Conservation (phyloP, 1,140 invertebrate species). For the Philotrypesis tridentata region DNA sequence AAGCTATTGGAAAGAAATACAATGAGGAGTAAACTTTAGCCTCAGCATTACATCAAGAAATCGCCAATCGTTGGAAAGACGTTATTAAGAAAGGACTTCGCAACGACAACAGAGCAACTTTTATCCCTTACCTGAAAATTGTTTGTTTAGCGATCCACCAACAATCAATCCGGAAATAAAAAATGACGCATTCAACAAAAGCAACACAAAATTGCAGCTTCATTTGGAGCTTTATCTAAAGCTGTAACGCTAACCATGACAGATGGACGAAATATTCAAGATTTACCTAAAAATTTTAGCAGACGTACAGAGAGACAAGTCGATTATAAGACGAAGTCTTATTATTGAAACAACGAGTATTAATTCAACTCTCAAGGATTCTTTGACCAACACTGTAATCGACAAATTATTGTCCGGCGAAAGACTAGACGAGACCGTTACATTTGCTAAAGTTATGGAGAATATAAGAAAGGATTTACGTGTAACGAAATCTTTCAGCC, state of each 20-base stretch:
- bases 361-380: constrained; percentile 27
- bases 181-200: too few relatives aligned
- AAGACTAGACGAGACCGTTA: constrained; percentile 29
- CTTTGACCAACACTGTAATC: neutral
- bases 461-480: neutral
- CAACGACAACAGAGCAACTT: constrained; percentile 25
- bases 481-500: neutral
- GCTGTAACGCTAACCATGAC: neutral
- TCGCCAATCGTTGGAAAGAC: constrained; percentile 50
- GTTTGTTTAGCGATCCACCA: constrained; percentile 31
- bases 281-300: constrained; percentile 24
- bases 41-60: constrained; percentile 37
- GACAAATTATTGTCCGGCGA: constrained; percentile 38
- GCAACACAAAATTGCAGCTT: constrained; percentile 46
- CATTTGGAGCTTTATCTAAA: constrained; percentile 36
- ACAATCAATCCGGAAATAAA: constrained; percentile 40
- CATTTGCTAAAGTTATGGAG: neutral
- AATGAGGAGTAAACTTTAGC: constrained; percentile 14
- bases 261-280: neutral
- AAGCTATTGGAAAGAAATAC: constrained; percentile 43
- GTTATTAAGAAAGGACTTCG: too few relatives aligned
- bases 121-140: constrained; percentile 48
- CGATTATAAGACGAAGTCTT: constrained; percentile 35
- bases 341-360: constrained; percentile 24
- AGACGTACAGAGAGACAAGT: constrained; percentile 44